Evolutionary conservation across 2,113 vertebrate species (phyloP).

Genomic region (Phoxinus phoxinus): DNA sequence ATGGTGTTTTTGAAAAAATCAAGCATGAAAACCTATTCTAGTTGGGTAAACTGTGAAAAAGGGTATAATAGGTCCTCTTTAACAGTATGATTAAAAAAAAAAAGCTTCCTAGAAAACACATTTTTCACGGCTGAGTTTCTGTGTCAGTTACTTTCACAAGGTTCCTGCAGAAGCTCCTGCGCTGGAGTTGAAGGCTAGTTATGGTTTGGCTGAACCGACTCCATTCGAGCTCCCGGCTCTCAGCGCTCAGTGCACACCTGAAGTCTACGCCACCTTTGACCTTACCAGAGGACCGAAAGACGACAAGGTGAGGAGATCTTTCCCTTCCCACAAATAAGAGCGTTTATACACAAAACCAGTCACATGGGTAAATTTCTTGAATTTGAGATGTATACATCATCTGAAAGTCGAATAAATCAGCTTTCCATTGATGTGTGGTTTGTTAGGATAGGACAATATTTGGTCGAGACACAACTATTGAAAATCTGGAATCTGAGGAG

Average conservation of each 20-base stretch:
- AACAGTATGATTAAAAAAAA: not conserved
- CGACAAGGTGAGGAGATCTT: constrained; percentile 80
- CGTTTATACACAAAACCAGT: too few species aligned
- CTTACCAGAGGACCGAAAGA: constrained; percentile 93
- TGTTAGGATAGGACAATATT: too few species aligned
- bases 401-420: too few species aligned
- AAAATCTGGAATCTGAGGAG: too few species aligned
- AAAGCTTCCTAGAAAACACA: not conserved
- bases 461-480: too few species aligned
- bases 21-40: too few species aligned
- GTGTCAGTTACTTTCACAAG: constrained; percentile 95
- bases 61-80: not conserved
- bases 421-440: too few species aligned
- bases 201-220: constrained; percentile 91
- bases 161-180: constrained; percentile 89
- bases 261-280: constrained; percentile 91
- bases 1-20: too few species aligned
- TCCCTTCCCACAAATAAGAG: not conserved
- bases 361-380: too few species aligned
- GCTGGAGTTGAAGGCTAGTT: constrained; percentile 95
- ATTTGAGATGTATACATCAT: too few species aligned
- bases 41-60: too few species aligned
- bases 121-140: not conserved
- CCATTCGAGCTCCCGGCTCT: constrained; percentile 87
- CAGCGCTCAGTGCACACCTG: constrained; percentile 84